Percentiles rank a stretch among this genome's conserved stretches.
These are phyloP conservation scores for Synergus laeviventris DNA, from an alignment of 2,888 invertebrate species.

Conservation along the genomic window DNA sequence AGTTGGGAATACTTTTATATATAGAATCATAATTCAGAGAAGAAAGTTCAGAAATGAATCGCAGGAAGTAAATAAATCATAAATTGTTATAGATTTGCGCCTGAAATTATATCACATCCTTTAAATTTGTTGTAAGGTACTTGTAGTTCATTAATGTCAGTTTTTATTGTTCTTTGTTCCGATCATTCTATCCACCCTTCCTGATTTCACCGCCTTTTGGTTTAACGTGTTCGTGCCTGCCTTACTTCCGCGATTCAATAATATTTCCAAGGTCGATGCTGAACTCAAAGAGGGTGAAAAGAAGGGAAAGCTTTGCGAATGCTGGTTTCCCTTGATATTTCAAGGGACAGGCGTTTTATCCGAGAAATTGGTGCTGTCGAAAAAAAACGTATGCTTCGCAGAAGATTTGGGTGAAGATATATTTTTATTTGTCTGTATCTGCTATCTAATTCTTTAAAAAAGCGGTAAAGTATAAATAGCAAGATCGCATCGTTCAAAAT, in stretches of 20 bases:
- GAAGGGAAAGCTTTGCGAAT: neutral
- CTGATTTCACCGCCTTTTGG: neutral
- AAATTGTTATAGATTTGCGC: too few relatives aligned
- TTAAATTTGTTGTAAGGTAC: neutral
- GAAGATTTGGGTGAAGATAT: neutral
- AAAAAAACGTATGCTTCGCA: neutral
- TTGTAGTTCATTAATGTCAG: neutral
- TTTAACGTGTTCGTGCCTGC: constrained; percentile 40
- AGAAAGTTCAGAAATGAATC: too few relatives aligned
- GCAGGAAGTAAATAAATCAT: too few relatives aligned
- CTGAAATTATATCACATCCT: too few relatives aligned
- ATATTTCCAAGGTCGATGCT: constrained; percentile 22
- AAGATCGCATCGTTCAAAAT: too few relatives aligned
- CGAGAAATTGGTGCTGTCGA: neutral
- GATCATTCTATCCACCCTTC: neutral
- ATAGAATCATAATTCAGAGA: too few relatives aligned
- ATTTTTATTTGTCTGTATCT: neutral
- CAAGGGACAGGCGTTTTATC: neutral
- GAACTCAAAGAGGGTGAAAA: constrained; percentile 2
- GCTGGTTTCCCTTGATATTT: neutral
- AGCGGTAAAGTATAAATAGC: too few relatives aligned
- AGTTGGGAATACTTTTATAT: too few relatives aligned
- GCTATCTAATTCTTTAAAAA: too few relatives aligned
- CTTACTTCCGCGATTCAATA: constrained; percentile 64
- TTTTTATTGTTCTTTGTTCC: neutral